Evolutionary conservation across 2,113 vertebrate genomes (phyloP).

Genomic region (Miniopterus natalensis): DNA sequence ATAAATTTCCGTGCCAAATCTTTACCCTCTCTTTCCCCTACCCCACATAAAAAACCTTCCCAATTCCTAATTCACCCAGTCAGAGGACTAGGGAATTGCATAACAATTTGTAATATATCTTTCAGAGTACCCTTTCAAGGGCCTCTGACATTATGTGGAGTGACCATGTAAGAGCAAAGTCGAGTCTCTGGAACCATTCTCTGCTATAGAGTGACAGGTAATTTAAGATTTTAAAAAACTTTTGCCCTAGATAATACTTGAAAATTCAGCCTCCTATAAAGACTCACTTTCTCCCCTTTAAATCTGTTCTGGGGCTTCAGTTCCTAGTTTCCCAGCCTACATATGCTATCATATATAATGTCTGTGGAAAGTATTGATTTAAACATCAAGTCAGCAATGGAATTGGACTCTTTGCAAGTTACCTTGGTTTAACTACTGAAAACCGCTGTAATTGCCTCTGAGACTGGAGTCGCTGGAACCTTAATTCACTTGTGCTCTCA

Average conservation of each 20-base stretch:
- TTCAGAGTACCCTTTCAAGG: slow-evolving; percentile 71
- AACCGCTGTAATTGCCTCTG: slow-evolving; percentile 79
- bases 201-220: slow-evolving; percentile 73
- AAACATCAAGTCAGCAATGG: slow-evolving; percentile 68
- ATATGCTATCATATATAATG: slow-evolving; percentile 78
- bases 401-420: slow-evolving; percentile 76
- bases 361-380: slow-evolving; percentile 74
- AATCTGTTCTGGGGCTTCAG: slow-evolving; percentile 68
- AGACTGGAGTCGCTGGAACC: slow-evolving; percentile 66
- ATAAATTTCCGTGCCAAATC: slow-evolving; percentile 77
- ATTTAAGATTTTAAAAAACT: slow-evolving; percentile 81
- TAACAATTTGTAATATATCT: slow-evolving; percentile 81
- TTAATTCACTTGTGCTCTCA: slow-evolving; percentile 66
- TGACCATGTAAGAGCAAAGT: slow-evolving; percentile 56
- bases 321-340: slow-evolving; percentile 59
- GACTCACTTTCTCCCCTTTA: slow-evolving; percentile 65
- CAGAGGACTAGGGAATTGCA: slow-evolving; percentile 72
- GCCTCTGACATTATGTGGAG: slow-evolving; percentile 66
- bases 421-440: slow-evolving; percentile 78
- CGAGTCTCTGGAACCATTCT: slow-evolving; percentile 62
- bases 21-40: slow-evolving; percentile 66
- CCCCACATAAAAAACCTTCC: slow-evolving; percentile 69
- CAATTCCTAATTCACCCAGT: slow-evolving; percentile 77
- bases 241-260: slow-evolving; percentile 82
- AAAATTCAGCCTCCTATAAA: slow-evolving; percentile 74